These are phyloP conservation scores for Mus musculus DNA, from an alignment of 2,113 vertebrate genomes.

Conservation along the genomic window GRCm39 chr10:122210501-122211000, in stretches of 20 bases:
- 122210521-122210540: background rate
- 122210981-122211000: background rate
- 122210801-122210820: background rate
- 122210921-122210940: background rate
- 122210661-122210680: background rate
- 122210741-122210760: background rate
- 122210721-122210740: background rate
- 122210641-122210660: background rate
- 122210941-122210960: background rate
- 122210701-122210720: background rate
- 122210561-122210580: conserved; percentile 2
- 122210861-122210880: background rate
- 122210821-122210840: background rate
- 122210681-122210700: background rate
- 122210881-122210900: background rate
- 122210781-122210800: background rate
- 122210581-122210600: conserved; percentile 1
- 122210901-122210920: background rate
- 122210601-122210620: background rate
- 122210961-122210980: background rate
- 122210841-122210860: background rate
- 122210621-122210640: background rate
- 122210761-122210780: background rate
- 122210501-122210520: background rate
- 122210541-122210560: background rate